Evolutionary conservation across 2,888 invertebrate species (phyloP), one percentile per base, ranked within the genome.

Genomic region (Rotaria macrura): DNA sequence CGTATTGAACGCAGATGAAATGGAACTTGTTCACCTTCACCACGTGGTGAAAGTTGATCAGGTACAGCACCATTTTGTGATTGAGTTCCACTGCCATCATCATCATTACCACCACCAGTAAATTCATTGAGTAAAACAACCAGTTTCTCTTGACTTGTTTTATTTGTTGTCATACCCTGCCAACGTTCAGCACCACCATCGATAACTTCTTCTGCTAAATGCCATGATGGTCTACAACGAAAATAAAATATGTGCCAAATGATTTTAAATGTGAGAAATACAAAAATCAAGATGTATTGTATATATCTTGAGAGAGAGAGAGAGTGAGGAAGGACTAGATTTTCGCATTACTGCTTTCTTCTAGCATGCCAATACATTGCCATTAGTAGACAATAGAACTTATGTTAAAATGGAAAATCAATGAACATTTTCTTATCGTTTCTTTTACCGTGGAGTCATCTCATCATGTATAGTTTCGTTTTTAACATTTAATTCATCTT

Each of bases 401-500:
- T n/a, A n/a, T n/a, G n/a, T n/a, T n/a, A n/a, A n/a, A n/a, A n/a
- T n/a, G n/a, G n/a, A n/a, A n/a, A n/a, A n/a, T n/a, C n/a, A n/a
- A n/a, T n/a, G n/a, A n/a, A n/a, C n/a, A n/a, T n/a, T n/a, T n/a
- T n/a, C n/a, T n/a, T n/a, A n/a, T n/a, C n/a, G n/a, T n/a, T n/a
- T n/a, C 38, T 40, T n/a, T 87, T 88, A 90, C 90, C 90, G 89
- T 29, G 91, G 90, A 85, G 90, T 90, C 20, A 90, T 89, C 54
- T 88, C 89, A 86, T 89, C 87, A 55, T 89, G 88, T n/a, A 90
- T 88, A 25, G 88, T 89, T 87, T 90, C 90, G 87, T 88, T 88
- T 87, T 90, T 90, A 72, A 89, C 87, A 87, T 89, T 90, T 87
- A 89, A 90, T 87, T 90, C 89, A 87, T 91, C 90, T 87, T 90